Evolutionary conservation across 2,888 invertebrate species (phyloP).

Genomic region (Sussaba pulchella): DNA sequence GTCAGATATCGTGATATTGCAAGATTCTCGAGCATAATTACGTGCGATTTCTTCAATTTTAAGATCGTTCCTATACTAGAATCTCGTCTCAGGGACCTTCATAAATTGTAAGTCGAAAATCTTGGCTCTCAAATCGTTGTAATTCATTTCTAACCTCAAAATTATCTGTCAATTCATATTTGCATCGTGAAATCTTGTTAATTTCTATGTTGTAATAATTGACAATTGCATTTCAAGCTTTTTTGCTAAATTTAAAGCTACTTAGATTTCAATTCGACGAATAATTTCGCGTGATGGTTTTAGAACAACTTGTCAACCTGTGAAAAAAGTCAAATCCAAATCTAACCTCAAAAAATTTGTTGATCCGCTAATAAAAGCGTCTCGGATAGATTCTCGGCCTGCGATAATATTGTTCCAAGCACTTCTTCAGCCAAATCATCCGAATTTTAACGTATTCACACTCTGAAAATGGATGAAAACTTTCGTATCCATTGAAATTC

Average conservation of each 20-base stretch:
- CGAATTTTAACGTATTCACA: no score
- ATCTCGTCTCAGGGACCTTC: neutral
- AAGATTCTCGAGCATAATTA: neutral
- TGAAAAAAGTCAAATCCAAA: conserved; percentile 7
- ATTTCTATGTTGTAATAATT: neutral
- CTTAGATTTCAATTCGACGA: neutral
- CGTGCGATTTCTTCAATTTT: neutral
- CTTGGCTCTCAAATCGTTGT: neutral
- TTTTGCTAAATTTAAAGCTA: neutral
- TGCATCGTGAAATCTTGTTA: neutral
- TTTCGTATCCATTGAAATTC: no score
- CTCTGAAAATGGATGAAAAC: neutral
- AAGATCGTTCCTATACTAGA: neutral
- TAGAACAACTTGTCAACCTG: conserved; percentile 4
- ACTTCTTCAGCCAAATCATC: no score
- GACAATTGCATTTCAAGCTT: neutral
- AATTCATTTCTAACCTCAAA: conserved; percentile 8
- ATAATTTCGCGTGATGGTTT: neutral
- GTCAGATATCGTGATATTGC: conserved; percentile 41
- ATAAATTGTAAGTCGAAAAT: conserved; percentile 2
- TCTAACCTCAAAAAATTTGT: conserved; percentile 20
- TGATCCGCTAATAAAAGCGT: neutral
- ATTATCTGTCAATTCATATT: conserved; percentile 19
- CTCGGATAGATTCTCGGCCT: neutral
- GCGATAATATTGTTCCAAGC: neutral